A percentile compares a stretch with the other conserved stretches of the same genome.
Evolutionary conservation across 1,140 invertebrate species (phyloP).

Genomic region (Drosophila prosaltans): DNA sequence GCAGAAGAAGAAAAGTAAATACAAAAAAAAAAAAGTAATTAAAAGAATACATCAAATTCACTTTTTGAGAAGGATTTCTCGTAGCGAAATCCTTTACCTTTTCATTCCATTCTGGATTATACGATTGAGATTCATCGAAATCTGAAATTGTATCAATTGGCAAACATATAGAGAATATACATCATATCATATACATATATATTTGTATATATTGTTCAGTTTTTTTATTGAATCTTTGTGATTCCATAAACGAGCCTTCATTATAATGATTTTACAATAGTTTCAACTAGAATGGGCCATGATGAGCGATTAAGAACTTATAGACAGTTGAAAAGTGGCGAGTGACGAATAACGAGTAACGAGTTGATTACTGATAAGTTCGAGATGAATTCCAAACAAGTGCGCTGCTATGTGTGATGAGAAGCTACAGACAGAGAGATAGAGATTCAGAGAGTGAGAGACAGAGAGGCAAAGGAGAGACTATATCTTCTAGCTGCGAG

Average conservation of each 20-base stretch:
- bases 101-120: slow-evolving; percentile 83
- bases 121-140: slow-evolving; percentile 82
- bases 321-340: slow-evolving; percentile 9
- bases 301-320: not conserved
- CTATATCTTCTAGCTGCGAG: slow-evolving; percentile 32
- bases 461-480: slow-evolving; percentile 22
- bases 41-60: slow-evolving; percentile 53
- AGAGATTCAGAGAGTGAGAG: slow-evolving; percentile 27
- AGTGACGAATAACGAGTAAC: slow-evolving; percentile 6
- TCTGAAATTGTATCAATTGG: slow-evolving; percentile 80
- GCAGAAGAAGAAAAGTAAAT: slow-evolving; percentile 32
- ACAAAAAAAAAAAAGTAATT: slow-evolving; percentile 29
- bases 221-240: not conserved
- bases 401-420: slow-evolving; percentile 28
- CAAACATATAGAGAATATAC: slow-evolving; percentile 24
- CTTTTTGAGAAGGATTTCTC: slow-evolving; percentile 57
- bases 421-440: slow-evolving; percentile 44
- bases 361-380: slow-evolving; percentile 1
- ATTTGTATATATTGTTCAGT: not conserved
- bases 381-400: slow-evolving; percentile 1
- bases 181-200: not conserved
- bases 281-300: slow-evolving; percentile 8
- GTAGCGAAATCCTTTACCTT: slow-evolving; percentile 78
- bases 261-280: not conserved
- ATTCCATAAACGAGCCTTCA: slow-evolving; percentile 9